Base-by-base conservation (phyloP, 2,888 invertebrate genomes). In the Disparrhopalites patrizii region DNA sequence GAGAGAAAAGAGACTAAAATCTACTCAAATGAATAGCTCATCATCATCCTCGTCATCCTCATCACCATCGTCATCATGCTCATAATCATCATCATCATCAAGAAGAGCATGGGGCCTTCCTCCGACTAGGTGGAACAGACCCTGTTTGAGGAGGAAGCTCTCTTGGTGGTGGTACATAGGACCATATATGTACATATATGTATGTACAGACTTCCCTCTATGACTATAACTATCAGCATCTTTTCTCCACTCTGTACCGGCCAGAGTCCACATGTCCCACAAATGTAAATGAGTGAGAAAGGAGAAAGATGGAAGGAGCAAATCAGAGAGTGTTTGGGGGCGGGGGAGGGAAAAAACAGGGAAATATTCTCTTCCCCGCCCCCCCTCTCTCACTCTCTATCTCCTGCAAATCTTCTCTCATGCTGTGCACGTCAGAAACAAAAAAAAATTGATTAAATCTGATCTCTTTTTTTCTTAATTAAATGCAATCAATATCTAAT, bases 401-500 rank as follows among this genome's bases (percentile, higher is more conserved):
- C 64, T 23, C 50, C 47, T 64, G 47, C 25, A 50, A 61, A 61
- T 36, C 36, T 57, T 65, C 51, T 65, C 54, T 43, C 58, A 52
- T 58, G n/a, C n/a, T n/a, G 52, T 65, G 57, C 65, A 65, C 67
- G 66, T 63, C 67, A 67, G 67, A n/a, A n/a, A n/a, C n/a, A n/a
- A 70, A 70, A 68, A 67, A 68, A 68, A 60, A 65, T 66, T 71
- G 66, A 71, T 68, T 69, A 71, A 61, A 55, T 66, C 68, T 68
- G 66, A 68, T 68, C 64, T 66, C 66, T 64, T 69, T 65, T 69
- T 68, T n/a, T n/a, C n/a, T 65, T 66, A 71, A 71, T 71, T 71
- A 71, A 69, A 67, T 66, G 69, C 69, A 71, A 71, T 71, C 71
- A 71, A 68, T 69, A 68, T 66, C 63, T 68, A 69, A 69, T 69